Conservation (phyloP, 2,888 invertebrate species). For the Campopleginae sp. region DNA sequence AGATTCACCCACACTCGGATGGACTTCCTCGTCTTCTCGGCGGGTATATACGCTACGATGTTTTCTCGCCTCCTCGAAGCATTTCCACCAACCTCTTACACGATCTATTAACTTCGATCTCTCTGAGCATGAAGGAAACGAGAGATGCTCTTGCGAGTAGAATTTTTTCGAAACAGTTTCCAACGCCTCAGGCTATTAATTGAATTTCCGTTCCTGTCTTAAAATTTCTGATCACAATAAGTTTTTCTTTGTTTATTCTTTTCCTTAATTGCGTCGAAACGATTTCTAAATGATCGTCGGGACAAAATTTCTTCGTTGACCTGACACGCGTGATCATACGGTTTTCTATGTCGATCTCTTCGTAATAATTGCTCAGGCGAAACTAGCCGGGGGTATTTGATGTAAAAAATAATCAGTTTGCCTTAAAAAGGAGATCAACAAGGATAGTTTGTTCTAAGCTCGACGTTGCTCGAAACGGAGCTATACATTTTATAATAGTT, state of each 20-base stretch:
- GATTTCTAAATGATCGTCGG: not conserved
- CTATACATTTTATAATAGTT: conserved; percentile 65
- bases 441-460: not conserved
- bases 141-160: not conserved
- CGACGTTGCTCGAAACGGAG: not conserved
- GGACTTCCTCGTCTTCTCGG: conserved; percentile 39
- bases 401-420: not conserved
- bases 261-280: not conserved
- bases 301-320: not conserved
- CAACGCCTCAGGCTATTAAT: not conserved
- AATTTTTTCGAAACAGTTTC: not conserved
- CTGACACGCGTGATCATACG: not conserved
- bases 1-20: not conserved
- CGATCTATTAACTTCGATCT: conserved; percentile 56
- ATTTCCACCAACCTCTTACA: conserved; percentile 34
- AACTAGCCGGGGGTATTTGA: not conserved
- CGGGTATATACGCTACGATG: conserved; percentile 23
- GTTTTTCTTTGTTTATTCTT: too few species aligned
- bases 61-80: conserved; percentile 57
- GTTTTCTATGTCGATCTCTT: not conserved
- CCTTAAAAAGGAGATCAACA: not conserved
- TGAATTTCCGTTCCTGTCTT: not conserved
- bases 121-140: conserved; percentile 3
- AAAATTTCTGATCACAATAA: not conserved
- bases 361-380: not conserved